Conservation (phyloP, 2,888 invertebrate species). For the Muschampia plurimacula region DNA sequence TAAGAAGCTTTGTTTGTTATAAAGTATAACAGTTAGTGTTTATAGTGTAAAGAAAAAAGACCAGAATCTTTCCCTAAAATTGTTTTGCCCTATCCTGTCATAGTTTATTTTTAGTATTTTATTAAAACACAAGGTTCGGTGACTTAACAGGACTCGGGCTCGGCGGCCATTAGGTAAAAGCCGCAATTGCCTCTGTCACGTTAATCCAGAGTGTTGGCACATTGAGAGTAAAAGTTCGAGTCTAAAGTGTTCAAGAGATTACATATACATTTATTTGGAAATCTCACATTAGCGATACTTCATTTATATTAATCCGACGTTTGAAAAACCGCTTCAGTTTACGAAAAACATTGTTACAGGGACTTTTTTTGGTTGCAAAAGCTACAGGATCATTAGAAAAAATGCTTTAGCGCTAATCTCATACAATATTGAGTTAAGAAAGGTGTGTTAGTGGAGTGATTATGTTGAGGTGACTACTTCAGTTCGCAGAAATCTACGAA, state of each 20-base stretch:
- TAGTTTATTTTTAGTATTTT: neutral
- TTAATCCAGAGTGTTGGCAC: conserved; percentile 32
- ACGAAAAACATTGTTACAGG: neutral
- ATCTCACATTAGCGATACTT: conserved; percentile 9
- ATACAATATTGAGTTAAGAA: neutral
- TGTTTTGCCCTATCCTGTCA: neutral
- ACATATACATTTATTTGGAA: conserved; percentile 19
- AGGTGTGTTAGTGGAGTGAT: too few species aligned
- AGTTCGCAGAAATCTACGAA: too few species aligned
- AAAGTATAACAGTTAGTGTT: too few species aligned
- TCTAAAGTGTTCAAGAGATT: conserved; percentile 23
- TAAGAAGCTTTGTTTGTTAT: too few species aligned
- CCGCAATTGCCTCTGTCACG: conserved; percentile 30
- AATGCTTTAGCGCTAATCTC: too few species aligned
- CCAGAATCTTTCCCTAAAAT: neutral
- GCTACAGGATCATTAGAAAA: too few species aligned
- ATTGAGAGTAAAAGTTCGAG: conserved; percentile 27
- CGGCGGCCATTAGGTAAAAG: conserved; percentile 20
- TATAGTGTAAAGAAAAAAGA: too few species aligned
- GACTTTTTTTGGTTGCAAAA: too few species aligned
- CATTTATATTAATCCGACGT: conserved; percentile 1
- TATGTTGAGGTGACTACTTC: too few species aligned
- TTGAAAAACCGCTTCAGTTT: neutral
- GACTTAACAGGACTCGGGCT: conserved; percentile 8
- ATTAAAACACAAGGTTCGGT: conserved; percentile 3